Conservation (phyloP, 1,140 invertebrate genomes). For the Tetramorium simillimum region DNA sequence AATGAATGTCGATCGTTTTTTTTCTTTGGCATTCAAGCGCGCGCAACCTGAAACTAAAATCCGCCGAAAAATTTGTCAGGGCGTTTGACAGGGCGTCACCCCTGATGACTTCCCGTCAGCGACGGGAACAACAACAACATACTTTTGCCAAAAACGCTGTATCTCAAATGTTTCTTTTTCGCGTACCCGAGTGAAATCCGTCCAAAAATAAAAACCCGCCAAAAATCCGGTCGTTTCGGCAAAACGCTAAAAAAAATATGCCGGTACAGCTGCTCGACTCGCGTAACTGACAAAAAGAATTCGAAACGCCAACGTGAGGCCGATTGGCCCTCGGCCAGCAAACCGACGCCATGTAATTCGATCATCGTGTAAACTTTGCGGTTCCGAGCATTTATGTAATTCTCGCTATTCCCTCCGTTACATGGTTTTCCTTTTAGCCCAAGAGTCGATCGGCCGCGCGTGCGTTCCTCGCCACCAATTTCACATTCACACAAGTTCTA, state of each 20-base stretch:
- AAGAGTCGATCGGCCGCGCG: slow-evolving; percentile 49
- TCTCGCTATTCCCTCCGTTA: slow-evolving; percentile 50
- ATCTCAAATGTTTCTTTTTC: slow-evolving; percentile 42
- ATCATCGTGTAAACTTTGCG: slow-evolving; percentile 63
- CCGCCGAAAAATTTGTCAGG: background rate
- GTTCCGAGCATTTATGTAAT: slow-evolving; percentile 62
- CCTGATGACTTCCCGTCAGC: background rate
- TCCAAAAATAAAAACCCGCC: slow-evolving; percentile 33
- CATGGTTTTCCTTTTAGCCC: slow-evolving; percentile 47
- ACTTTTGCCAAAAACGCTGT: slow-evolving; percentile 27
- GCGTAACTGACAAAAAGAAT: slow-evolving; percentile 56
- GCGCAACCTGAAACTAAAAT: background rate
- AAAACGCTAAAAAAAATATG: slow-evolving; percentile 29
- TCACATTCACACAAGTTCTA: slow-evolving; percentile 32
- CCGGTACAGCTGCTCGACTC: slow-evolving; percentile 10
- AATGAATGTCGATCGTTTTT: background rate
- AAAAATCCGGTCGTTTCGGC: slow-evolving; percentile 24
- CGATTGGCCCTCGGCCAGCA: slow-evolving; percentile 59
- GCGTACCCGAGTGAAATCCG: background rate
- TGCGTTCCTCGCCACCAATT: slow-evolving; percentile 23
- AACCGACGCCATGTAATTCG: slow-evolving; percentile 64
- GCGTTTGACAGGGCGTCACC: background rate
- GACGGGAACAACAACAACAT: background rate
- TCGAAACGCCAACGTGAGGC: slow-evolving; percentile 29
- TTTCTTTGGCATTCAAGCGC: background rate